Base-by-base conservation (phyloP, 2,113 vertebrate genomes). In the Oreochromis niloticus region DNA sequence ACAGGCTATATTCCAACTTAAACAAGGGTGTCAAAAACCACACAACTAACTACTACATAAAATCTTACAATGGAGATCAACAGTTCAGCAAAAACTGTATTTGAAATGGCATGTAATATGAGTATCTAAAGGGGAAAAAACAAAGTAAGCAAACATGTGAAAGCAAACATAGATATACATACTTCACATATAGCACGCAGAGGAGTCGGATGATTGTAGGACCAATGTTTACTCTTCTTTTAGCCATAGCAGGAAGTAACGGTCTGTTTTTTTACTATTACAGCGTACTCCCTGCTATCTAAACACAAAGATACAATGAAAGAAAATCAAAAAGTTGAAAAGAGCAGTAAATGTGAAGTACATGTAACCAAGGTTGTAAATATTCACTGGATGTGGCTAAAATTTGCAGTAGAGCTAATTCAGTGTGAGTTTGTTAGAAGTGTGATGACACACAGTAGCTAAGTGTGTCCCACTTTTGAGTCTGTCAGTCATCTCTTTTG, bases 1-100 rank as follows among this genome's bases (percentile, higher is more conserved):
- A 82, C n/a, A 80, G 57, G 22, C 9, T 24, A 32, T 41, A 63
- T 9, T 39, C 32, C 46, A 89, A 84, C 32, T 17, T 19, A 88
- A 79, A 54, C 34, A 89, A 32, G 16, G 10, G 46, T 41, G 46
- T 17, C 27, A 52, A 10, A 85, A 11, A n/a, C 2, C 8, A 27
- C 19, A 9, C 8, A 3, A 52, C 17, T 3, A 48, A 80, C 19
- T 24, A 54, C 71, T 12, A 50, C 27, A 50, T 78, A 0, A 50
- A 32, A 50, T 32, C 43, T 19, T 78, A 50, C 6, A 48, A 78
- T 4, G 1, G 3, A 1, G 2, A 5, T 50, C 71, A 78, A 50
- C 71, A 2, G 1, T 36, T 19, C 39, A 46, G 2, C 41, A 50
- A 50, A 39, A 78, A 32, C 4, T 4, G 4, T 75, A 30, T 46